A percentile compares a stretch with the other conserved stretches of the same genome.
Evolutionary conservation across 2,797 vertebrate genomes (phyloP).

Genomic region (Halcyon chelicuti): DNA sequence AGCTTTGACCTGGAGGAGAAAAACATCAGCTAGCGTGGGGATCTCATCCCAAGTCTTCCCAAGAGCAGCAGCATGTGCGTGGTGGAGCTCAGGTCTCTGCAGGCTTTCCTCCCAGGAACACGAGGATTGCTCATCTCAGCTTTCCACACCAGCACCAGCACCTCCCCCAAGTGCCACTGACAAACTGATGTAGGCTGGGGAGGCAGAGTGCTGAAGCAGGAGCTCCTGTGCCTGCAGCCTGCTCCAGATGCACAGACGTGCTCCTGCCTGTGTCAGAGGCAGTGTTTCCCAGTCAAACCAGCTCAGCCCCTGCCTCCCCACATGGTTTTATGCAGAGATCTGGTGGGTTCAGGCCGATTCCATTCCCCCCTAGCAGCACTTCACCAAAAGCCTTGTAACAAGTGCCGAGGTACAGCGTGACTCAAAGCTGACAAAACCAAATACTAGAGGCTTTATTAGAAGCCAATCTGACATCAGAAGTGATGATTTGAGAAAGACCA

Average conservation of each 20-base stretch:
- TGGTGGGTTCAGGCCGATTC: background rate
- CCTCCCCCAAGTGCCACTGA: background rate
- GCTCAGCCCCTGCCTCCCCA: slow-evolving; percentile 21
- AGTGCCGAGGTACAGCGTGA: background rate
- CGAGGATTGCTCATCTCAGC: background rate
- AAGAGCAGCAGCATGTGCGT: background rate
- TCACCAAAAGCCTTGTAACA: background rate
- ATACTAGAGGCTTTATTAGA: background rate
- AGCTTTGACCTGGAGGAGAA: slow-evolving; percentile 75
- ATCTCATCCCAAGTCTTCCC: background rate
- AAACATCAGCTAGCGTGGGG: background rate
- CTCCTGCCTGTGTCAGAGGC: background rate
- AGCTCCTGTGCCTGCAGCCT: slow-evolving; percentile 22
- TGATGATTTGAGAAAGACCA: background rate
- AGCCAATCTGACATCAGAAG: background rate
- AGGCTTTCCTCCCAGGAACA: background rate
- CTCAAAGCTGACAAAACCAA: slow-evolving; percentile 41
- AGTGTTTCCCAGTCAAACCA: background rate
- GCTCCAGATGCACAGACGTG: background rate
- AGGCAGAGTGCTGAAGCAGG: background rate
- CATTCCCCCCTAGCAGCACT: background rate
- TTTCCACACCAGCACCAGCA: background rate
- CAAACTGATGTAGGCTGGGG: background rate
- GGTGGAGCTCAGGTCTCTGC: background rate
- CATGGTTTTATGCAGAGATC: background rate